phyloP scores from a whole-genome alignment of 2,797 vertebrate genomes.

The Acropternis orthonyx region DNA sequence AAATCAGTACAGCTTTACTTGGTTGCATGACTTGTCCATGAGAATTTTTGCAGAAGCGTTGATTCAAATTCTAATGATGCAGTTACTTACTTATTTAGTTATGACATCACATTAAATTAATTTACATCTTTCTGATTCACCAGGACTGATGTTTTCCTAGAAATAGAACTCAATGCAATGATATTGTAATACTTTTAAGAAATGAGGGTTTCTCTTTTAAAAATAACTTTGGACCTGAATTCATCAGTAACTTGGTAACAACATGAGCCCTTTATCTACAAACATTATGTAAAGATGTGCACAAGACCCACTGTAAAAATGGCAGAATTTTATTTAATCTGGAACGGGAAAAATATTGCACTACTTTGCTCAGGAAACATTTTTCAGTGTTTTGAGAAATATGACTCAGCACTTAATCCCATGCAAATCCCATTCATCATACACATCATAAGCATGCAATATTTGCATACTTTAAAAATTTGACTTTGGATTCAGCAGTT shows the following conservation, averaged over 20 bases:
- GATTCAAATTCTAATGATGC: background rate
- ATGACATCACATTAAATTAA: background rate
- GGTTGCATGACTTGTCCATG: background rate
- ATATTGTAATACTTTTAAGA: background rate
- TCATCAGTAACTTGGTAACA: background rate
- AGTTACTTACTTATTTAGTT: background rate
- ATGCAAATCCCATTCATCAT: background rate
- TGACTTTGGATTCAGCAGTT: background rate
- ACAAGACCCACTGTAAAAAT: background rate
- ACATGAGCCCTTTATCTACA: background rate
- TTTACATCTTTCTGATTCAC: background rate
- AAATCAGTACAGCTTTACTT: background rate
- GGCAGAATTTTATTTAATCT: background rate
- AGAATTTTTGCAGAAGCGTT: background rate
- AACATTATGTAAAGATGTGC: background rate
- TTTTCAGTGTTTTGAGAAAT: background rate
- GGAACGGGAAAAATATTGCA: background rate
- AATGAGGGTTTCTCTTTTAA: background rate
- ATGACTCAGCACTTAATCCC: background rate
- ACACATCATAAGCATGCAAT: background rate
- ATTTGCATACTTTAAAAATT: background rate
- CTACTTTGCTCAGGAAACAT: background rate
- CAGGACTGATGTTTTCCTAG: background rate
- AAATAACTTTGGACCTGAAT: background rate
- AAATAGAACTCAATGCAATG: background rate